phyloP scores from a whole-genome alignment of 2,113 vertebrate genomes.

The Perognathus longimembris region DNA sequence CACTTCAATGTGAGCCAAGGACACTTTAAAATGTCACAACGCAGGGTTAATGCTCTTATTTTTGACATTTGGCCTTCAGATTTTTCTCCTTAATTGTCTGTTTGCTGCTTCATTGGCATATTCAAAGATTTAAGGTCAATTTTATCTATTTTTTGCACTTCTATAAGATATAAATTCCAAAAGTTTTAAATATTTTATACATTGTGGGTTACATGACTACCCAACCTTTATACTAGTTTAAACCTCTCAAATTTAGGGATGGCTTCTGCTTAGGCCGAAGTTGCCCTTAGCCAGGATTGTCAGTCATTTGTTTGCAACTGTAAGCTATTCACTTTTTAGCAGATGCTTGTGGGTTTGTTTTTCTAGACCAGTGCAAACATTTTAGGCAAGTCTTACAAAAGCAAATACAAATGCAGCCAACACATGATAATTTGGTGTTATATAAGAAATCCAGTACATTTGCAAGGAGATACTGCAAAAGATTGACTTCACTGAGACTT shows the following conservation, averaged over 20 bases:
- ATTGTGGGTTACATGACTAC: not conserved
- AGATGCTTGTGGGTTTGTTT: constrained; percentile 58
- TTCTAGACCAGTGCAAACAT: constrained; percentile 17
- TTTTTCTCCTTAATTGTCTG: constrained; percentile 69
- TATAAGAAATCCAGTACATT: not conserved
- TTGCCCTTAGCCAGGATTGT: not conserved
- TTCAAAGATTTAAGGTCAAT: constrained; percentile 34
- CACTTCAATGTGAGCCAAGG: constrained; percentile 72
- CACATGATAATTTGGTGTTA: not conserved
- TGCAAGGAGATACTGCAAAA: constrained; percentile 36
- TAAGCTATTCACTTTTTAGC: constrained; percentile 46
- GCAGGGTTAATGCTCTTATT: constrained; percentile 65
- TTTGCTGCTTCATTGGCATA: constrained; percentile 70
- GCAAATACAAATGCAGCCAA: constrained; percentile 7
- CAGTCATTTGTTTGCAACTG: constrained; percentile 4
- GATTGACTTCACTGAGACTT: not conserved
- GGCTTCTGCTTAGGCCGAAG: constrained; percentile 7
- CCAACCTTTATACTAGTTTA: not conserved
- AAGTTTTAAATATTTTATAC: constrained; percentile 51
- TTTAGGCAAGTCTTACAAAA: constrained; percentile 12
- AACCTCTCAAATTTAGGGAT: constrained; percentile 30
- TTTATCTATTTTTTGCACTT: constrained; percentile 51
- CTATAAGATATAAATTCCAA: constrained; percentile 28
- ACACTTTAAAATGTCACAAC: constrained; percentile 69
- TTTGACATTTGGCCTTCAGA: constrained; percentile 74